phyloP scores from a whole-genome alignment of 2,797 vertebrate genomes.

The Phalloptychus januarius region DNA sequence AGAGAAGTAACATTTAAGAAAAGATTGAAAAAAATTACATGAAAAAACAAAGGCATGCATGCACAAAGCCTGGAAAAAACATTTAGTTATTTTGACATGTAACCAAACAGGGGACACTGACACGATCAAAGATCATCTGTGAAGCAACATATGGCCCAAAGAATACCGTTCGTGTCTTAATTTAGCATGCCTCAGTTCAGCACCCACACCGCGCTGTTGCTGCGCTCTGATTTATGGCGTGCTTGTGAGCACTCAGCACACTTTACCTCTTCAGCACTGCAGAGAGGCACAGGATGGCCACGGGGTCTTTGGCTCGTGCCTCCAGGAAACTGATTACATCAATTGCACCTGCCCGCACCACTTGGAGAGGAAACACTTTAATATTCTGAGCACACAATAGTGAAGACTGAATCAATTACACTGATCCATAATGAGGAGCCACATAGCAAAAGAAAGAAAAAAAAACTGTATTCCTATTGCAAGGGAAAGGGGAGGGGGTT shows the following conservation, averaged over 20 bases:
- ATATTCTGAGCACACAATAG: conserved; percentile 75
- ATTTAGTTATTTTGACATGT: conserved; percentile 3
- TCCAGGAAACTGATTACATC: conserved; percentile 78
- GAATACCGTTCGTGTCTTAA: conserved; percentile 48
- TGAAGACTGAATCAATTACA: conserved; percentile 69
- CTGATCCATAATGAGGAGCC: conserved; percentile 64
- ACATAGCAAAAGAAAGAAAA: conserved; percentile 38
- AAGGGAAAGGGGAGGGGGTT: conserved; percentile 36
- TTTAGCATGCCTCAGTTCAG: conserved; percentile 47
- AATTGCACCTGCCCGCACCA: conserved; percentile 71
- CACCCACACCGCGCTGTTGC: conserved; percentile 45
- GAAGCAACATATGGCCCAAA: conserved; percentile 6
- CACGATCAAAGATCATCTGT: conserved; percentile 27
- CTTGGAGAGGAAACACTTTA: conserved; percentile 58
- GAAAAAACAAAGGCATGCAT: neutral
- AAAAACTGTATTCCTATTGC: conserved; percentile 12
- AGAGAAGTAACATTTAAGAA: neutral
- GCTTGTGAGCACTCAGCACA: conserved; percentile 59
- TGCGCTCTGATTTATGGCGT: conserved; percentile 67
- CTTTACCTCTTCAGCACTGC: conserved; percentile 68
- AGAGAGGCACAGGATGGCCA: conserved; percentile 62
- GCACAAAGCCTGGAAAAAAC: neutral
- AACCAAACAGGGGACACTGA: conserved; percentile 14
- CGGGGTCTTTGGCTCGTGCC: conserved; percentile 63
- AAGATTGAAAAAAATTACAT: neutral